Evolutionary conservation across 2,113 vertebrate species (phyloP).

Genomic region (Cyprinodon variegatus): DNA sequence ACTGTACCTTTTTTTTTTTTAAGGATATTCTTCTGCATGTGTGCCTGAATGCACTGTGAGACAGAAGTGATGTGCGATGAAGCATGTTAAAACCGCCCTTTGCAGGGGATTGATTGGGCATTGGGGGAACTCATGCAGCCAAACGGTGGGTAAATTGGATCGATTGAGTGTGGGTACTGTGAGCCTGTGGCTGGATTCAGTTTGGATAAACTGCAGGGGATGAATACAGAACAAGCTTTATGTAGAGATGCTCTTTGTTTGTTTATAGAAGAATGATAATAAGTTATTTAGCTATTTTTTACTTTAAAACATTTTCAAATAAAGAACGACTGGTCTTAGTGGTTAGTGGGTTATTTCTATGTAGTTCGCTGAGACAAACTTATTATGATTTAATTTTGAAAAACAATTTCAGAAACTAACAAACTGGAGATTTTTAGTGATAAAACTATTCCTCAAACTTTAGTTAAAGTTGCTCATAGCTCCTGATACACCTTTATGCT

Average conservation of each 20-base stretch:
- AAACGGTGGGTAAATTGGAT: constrained; percentile 74
- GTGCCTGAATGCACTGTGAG: not conserved
- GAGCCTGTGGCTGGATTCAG: constrained; percentile 39
- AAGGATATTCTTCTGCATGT: constrained; percentile 5
- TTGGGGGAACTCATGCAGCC: constrained; percentile 72
- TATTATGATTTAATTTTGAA: no score
- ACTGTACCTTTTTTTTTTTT: not conserved
- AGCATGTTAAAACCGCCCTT: constrained; percentile 67
- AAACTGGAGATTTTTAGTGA: no score
- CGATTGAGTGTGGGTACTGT: constrained; percentile 44
- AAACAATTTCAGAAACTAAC: no score
- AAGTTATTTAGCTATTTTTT: constrained; percentile 9
- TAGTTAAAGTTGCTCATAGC: not conserved
- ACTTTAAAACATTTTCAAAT: not conserved
- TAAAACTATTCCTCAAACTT: not conserved
- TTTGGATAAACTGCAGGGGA: constrained; percentile 48
- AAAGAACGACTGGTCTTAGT: not conserved
- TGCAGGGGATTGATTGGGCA: constrained; percentile 67
- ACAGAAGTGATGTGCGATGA: constrained; percentile 29
- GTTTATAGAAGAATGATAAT: constrained; percentile 10
- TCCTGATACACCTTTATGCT: constrained; percentile 15
- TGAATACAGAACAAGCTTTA: constrained; percentile 54
- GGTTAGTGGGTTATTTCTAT: not conserved
- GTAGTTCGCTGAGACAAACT: no score
- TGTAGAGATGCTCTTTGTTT: constrained; percentile 32